Evolutionary conservation across 2,113 vertebrate genomes (phyloP).

Genomic region (Cottus gobio): DNA sequence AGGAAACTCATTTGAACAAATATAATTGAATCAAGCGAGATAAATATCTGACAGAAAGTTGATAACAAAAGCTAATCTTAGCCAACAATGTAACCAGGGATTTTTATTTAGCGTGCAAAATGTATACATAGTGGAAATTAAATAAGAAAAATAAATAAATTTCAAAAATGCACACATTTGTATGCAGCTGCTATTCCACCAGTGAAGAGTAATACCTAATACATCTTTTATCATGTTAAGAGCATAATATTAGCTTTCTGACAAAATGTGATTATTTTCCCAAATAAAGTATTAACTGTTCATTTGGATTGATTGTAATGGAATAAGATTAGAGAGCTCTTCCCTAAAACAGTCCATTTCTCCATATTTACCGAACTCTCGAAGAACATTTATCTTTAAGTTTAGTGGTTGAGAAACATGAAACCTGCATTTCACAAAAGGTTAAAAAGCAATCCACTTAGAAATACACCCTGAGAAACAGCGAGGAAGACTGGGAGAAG

Average conservation of each 20-base stretch:
- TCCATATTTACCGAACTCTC: neutral
- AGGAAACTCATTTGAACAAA: neutral
- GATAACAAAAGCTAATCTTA: neutral
- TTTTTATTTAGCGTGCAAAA: neutral
- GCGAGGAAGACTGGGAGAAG: slow-evolving; percentile 22
- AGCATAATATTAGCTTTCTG: neutral
- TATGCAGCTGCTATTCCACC: neutral
- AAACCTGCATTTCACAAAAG: slow-evolving; percentile 31
- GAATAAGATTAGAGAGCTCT: neutral
- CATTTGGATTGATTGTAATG: neutral
- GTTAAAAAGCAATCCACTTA: slow-evolving; percentile 37
- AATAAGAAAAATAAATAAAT: too few relatives aligned
- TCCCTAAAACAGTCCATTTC: neutral
- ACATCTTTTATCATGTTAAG: neutral
- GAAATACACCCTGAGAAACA: slow-evolving; percentile 5
- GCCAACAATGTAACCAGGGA: neutral
- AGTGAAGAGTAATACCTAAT: too few relatives aligned
- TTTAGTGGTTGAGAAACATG: slow-evolving; percentile 52
- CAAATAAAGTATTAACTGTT: neutral
- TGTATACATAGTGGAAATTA: neutral
- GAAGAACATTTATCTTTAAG: slow-evolving; percentile 28
- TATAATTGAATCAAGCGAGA: neutral
- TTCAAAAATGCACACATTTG: neutral
- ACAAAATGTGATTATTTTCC: neutral
- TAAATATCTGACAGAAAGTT: neutral